Evolutionary conservation across 2,113 vertebrate genomes (phyloP).

Genomic region (Opisthocomus hoazin): DNA sequence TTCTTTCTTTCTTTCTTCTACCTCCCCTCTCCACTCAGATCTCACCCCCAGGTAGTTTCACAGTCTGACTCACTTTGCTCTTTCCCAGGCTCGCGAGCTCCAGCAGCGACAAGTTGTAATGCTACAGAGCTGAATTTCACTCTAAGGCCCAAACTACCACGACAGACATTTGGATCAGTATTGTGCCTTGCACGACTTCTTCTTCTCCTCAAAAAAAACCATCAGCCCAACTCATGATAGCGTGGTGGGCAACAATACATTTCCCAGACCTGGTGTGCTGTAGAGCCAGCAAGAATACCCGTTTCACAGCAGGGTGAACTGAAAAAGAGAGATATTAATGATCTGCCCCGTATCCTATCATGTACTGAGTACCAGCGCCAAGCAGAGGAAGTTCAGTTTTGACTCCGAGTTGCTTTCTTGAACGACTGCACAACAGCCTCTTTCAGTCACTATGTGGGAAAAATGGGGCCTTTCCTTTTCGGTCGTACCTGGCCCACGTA

Average conservation of each 20-base stretch:
- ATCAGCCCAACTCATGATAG: neutral
- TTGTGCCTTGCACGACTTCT: neutral
- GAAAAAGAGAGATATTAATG: neutral
- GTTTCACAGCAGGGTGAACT: neutral
- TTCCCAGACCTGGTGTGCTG: neutral
- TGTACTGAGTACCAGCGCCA: neutral
- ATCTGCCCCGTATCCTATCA: neutral
- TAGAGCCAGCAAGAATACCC: neutral
- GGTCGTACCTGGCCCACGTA: neutral
- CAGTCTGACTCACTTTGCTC: neutral
- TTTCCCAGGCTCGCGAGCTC: neutral
- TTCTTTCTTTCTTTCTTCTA: neutral
- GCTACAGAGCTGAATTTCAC: neutral
- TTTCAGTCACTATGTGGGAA: neutral
- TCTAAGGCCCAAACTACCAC: neutral
- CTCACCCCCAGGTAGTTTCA: conserved; percentile 4
- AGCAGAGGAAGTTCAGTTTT: conserved; percentile 37
- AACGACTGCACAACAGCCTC: neutral
- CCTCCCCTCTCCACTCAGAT: neutral
- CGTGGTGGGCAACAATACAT: neutral
- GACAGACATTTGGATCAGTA: neutral
- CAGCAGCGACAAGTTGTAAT: neutral
- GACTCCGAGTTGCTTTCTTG: neutral
- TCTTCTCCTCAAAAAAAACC: neutral
- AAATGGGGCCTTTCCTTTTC: neutral